Evolutionary conservation across 2,888 invertebrate species (phyloP).

Genomic region (Hypselothyrea guttata): DNA sequence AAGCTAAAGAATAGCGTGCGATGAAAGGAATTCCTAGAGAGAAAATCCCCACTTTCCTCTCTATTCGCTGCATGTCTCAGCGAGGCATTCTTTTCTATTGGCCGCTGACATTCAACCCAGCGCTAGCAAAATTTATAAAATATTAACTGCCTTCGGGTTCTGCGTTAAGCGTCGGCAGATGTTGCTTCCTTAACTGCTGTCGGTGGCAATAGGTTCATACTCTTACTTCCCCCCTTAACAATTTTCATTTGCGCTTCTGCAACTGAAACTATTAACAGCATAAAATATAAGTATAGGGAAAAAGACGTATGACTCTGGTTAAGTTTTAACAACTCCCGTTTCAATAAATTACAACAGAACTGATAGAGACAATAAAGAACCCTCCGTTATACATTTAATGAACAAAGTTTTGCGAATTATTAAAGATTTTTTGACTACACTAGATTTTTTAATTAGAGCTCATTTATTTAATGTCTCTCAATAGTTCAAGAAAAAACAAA

Average conservation of each 20-base stretch:
- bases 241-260: conserved; percentile 42
- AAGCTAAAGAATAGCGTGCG: conserved; percentile 44
- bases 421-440: too few relatives aligned
- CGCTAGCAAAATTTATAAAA: conserved; percentile 72
- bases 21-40: conserved; percentile 36
- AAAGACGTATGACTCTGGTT: conserved; percentile 60
- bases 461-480: too few relatives aligned
- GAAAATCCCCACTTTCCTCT: background rate
- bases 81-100: conserved; percentile 64
- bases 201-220: conserved; percentile 20
- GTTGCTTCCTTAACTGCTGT: background rate
- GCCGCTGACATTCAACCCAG: conserved; percentile 65
- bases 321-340: conserved; percentile 52
- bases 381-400: too few relatives aligned
- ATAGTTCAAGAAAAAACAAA: too few relatives aligned
- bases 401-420: too few relatives aligned
- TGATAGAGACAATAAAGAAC: background rate
- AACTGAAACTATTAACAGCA: conserved; percentile 40
- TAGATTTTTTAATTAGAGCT: too few relatives aligned
- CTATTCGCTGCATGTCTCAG: conserved; percentile 44
- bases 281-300: conserved; percentile 7
- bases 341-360: conserved; percentile 57
- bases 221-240: conserved; percentile 38
- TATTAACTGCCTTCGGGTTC: conserved; percentile 64
- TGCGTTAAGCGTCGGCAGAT: conserved; percentile 35